phyloP scores from a whole-genome alignment of 2,888 invertebrate species.

The Phoronis australis region DNA sequence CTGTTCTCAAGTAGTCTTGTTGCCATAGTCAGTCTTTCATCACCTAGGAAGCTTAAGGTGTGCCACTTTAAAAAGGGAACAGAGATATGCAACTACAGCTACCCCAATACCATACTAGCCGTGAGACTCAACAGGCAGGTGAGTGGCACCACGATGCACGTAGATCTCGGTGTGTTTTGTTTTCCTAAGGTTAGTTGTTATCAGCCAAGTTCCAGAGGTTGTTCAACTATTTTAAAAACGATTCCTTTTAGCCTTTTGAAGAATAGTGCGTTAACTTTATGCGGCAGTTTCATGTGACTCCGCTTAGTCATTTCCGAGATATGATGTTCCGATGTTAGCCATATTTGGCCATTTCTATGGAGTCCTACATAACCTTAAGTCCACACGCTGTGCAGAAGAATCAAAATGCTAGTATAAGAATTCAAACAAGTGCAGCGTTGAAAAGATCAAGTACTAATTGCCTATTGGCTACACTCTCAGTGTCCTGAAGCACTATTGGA shows the following conservation, averaged over 20 bases:
- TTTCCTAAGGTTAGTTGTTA: background rate
- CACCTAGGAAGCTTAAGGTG: constrained; percentile 86
- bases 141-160: constrained; percentile 48
- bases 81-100: constrained; percentile 95
- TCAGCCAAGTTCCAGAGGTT: background rate
- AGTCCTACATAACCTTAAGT: too few species aligned
- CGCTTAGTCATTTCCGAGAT: too few species aligned
- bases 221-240: background rate
- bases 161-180: background rate
- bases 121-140: constrained; percentile 92
- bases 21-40: constrained; percentile 85
- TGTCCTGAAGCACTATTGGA: too few species aligned
- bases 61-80: constrained; percentile 97
- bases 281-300: background rate
- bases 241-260: too few species aligned
- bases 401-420: too few species aligned
- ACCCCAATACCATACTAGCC: constrained; percentile 89
- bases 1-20: constrained; percentile 95
- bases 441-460: too few species aligned
- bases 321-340: too few species aligned
- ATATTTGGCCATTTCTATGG: too few species aligned
- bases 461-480: too few species aligned
- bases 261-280: background rate
- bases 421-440: too few species aligned
- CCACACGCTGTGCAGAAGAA: too few species aligned